Conservation (phyloP, 2,113 vertebrate species). For the Daphoenositta chrysoptera region DNA sequence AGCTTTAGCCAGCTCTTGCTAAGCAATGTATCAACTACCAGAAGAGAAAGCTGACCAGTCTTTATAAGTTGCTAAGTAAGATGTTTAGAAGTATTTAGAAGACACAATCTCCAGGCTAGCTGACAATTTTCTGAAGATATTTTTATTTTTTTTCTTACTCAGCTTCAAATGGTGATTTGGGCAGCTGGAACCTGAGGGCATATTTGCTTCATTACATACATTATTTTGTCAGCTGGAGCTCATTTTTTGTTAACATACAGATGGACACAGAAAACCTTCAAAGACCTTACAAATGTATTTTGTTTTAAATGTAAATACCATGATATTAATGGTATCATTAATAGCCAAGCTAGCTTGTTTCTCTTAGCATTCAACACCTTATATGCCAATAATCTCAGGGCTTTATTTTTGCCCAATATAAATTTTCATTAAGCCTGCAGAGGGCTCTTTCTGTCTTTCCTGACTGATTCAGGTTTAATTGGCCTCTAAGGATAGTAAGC, state of each 20-base stretch:
- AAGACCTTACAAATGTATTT: constrained; percentile 39
- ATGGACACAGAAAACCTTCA: constrained; percentile 46
- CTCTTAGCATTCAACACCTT: neutral
- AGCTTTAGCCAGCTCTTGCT: neutral
- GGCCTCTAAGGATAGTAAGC: constrained; percentile 51
- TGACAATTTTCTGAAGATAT: neutral
- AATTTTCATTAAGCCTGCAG: constrained; percentile 47
- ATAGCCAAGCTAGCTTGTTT: constrained; percentile 14
- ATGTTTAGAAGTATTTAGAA: neutral
- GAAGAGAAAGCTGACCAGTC: neutral
- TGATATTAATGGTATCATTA: constrained; percentile 8
- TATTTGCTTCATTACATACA: constrained; percentile 47
- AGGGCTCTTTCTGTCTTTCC: constrained; percentile 43
- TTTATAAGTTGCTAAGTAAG: neutral
- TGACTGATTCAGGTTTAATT: constrained; percentile 56
- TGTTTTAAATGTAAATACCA: constrained; percentile 55
- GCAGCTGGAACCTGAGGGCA: constrained; percentile 26
- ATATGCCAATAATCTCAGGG: constrained; percentile 23
- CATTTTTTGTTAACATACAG: constrained; percentile 40
- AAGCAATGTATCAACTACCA: neutral
- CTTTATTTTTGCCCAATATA: constrained; percentile 33
- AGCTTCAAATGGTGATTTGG: neutral
- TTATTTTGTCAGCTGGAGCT: constrained; percentile 56
- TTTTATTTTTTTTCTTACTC: neutral
- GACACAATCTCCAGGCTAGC: neutral